Evolutionary conservation across 2,113 vertebrate genomes (phyloP).

Genomic region (Marmota flaviventris): DNA sequence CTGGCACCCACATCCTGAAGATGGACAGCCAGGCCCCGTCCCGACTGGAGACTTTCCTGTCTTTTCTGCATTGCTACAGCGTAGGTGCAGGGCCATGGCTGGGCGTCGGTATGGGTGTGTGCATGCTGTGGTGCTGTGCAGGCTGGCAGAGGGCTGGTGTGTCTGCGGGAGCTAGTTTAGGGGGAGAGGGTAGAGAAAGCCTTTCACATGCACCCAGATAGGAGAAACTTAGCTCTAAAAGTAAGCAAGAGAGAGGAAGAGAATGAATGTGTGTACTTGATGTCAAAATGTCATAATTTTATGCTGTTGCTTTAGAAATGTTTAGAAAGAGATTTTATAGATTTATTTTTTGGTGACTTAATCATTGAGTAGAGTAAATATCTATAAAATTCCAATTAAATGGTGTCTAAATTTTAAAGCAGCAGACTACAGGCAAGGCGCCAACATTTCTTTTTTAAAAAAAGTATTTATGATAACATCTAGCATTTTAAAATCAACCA

Average conservation of each 20-base stretch:
- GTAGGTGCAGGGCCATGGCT: conserved; percentile 67
- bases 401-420: conserved; percentile 82
- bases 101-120: background rate
- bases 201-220: background rate
- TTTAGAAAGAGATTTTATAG: conserved; percentile 68
- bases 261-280: background rate
- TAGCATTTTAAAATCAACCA: conserved; percentile 74
- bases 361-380: conserved; percentile 72
- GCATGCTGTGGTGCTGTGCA: background rate
- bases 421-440: conserved; percentile 71
- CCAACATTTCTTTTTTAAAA: conserved; percentile 74
- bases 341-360: conserved; percentile 60
- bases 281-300: conserved; percentile 20
- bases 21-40: background rate
- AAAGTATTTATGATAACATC: conserved; percentile 62
- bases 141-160: background rate
- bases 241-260: conserved; percentile 33
- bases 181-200: background rate
- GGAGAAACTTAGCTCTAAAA: background rate
- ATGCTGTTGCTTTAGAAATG: conserved; percentile 73
- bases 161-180: conserved; percentile 47
- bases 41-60: conserved; percentile 76
- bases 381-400: conserved; percentile 80
- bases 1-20: background rate
- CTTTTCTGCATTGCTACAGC: conserved; percentile 84